A percentile compares a stretch with the other conserved stretches of the same genome.
Conservation (phyloP, 2,113 vertebrate species). For the Perccottus glenii region DNA sequence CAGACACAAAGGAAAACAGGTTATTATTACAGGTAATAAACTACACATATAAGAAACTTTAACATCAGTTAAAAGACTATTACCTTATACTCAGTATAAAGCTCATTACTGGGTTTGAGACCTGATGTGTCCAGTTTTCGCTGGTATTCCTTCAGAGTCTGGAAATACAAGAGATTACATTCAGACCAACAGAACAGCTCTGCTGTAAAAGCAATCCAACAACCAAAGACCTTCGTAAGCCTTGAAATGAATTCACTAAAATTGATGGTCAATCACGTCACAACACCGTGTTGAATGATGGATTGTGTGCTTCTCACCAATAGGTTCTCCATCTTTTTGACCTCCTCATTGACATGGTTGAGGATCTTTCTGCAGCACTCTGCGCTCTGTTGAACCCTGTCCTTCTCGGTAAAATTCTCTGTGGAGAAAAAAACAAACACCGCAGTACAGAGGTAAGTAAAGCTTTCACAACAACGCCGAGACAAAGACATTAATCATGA, state of each 20-base stretch:
- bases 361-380: conserved; percentile 90
- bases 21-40: not conserved
- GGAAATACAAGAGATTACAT: conserved; percentile 34
- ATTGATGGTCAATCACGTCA: conserved; percentile 36
- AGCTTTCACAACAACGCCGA: conserved; percentile 22
- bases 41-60: not conserved
- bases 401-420: conserved; percentile 69
- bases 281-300: conserved; percentile 36
- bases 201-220: conserved; percentile 20
- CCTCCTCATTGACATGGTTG: conserved; percentile 89
- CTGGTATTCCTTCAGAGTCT: conserved; percentile 91
- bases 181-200: conserved; percentile 25
- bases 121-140: conserved; percentile 88
- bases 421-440: conserved; percentile 35
- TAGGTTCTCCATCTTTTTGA: conserved; percentile 89
- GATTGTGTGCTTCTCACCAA: conserved; percentile 80
- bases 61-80: not conserved
- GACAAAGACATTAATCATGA: conserved; percentile 45
- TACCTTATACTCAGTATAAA: conserved; percentile 77
- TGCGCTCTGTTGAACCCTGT: conserved; percentile 76
- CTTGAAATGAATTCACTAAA: conserved; percentile 44
- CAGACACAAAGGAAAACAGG: conserved; percentile 1
- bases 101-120: conserved; percentile 85
- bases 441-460: conserved; percentile 23
- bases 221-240: conserved; percentile 33